These are phyloP conservation scores for Oscheius myriophilus DNA, from an alignment of 2,888 invertebrate genomes.

Conservation along the genomic window DNA sequence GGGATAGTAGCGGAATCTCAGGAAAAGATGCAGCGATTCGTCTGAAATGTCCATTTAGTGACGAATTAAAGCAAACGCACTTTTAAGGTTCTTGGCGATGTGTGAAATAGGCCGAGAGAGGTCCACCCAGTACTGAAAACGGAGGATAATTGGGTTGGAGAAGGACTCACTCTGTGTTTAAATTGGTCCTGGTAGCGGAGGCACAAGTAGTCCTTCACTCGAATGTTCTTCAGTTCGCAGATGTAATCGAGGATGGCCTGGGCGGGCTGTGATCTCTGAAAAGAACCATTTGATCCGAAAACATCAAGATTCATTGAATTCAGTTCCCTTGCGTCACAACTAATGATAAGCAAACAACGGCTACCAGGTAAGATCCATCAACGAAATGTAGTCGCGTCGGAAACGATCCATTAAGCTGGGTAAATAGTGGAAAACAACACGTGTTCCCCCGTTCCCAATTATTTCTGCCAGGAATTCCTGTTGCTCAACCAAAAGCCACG, in stretches of 20 bases:
- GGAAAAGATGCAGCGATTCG: slow-evolving; percentile 82
- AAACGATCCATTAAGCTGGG: too few species aligned
- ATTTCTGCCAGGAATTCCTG: too few species aligned
- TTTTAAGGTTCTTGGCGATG: slow-evolving; percentile 88
- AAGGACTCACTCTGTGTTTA: slow-evolving; percentile 84
- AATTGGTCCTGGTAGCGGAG: slow-evolving; percentile 88
- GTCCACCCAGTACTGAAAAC: slow-evolving; percentile 90
- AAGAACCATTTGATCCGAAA: background rate
- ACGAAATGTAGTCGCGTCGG: too few species aligned
- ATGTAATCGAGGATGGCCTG: slow-evolving; percentile 88
- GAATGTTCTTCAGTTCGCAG: slow-evolving; percentile 87
- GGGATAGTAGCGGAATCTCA: slow-evolving; percentile 97
- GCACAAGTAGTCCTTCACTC: slow-evolving; percentile 93
- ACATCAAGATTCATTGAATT: too few species aligned
- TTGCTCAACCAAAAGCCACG: too few species aligned
- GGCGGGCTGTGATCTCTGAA: slow-evolving; percentile 76
- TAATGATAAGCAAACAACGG: too few species aligned
- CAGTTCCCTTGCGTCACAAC: too few species aligned
- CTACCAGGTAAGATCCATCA: too few species aligned
- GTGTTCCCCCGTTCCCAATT: too few species aligned
- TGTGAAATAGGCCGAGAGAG: slow-evolving; percentile 81
- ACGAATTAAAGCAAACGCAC: slow-evolving; percentile 73
- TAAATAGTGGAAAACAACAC: too few species aligned
- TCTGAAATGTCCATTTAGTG: slow-evolving; percentile 34
- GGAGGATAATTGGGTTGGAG: background rate